Evolutionary conservation across 2,113 vertebrate genomes (phyloP).

Genomic region (Acrocephalus kingi): DNA sequence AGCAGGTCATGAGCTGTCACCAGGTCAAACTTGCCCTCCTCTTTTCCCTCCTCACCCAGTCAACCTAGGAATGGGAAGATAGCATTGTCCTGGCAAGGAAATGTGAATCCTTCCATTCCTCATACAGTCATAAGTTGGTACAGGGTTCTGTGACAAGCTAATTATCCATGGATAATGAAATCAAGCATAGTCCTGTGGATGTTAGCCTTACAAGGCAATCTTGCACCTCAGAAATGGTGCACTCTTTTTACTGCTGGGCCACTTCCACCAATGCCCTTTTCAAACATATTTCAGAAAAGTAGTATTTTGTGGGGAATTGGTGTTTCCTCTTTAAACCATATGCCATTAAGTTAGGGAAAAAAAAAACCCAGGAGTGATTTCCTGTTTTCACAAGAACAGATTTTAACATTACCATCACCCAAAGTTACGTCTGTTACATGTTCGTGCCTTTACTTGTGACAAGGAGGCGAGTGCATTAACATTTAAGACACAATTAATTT

Average conservation of each 20-base stretch:
- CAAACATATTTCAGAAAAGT: background rate
- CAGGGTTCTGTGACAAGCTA: conserved; percentile 66
- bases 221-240: background rate
- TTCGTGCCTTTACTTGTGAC: conserved; percentile 38
- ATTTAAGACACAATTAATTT: conserved; percentile 63
- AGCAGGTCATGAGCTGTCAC: background rate
- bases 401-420: conserved; percentile 57
- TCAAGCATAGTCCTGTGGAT: background rate
- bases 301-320: background rate
- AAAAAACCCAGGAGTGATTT: background rate
- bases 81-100: conserved; percentile 28
- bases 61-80: background rate
- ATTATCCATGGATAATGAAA: background rate
- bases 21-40: background rate
- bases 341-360: background rate
- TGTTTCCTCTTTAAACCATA: background rate
- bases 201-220: background rate
- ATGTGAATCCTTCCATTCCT: conserved; percentile 58
- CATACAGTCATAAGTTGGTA: conserved; percentile 81
- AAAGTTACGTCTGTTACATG: conserved; percentile 21
- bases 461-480: conserved; percentile 66
- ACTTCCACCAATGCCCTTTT: background rate
- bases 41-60: background rate
- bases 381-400: background rate
- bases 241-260: background rate